phyloP scores from a whole-genome alignment of 1,140 invertebrate species.

The Drosophila pruinosa region DNA sequence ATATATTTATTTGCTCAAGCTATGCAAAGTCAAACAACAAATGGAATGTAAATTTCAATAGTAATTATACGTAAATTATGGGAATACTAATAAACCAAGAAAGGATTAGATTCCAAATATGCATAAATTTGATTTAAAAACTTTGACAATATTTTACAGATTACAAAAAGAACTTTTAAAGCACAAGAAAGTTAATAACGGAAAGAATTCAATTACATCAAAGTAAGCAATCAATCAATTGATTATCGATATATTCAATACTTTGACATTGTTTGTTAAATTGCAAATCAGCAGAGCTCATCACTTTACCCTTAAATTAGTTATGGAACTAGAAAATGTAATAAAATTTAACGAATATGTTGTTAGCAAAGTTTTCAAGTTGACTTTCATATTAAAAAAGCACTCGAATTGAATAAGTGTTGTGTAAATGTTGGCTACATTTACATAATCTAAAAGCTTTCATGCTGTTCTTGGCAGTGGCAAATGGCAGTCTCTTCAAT shows the following conservation, averaged over 20 bases:
- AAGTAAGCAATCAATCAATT: neutral
- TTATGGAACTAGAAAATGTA: neutral
- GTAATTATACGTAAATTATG: neutral
- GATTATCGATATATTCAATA: neutral
- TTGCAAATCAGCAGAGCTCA: neutral
- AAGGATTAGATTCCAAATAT: no score
- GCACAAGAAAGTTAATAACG: no score
- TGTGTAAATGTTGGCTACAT: constrained; percentile 8
- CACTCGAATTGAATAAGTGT: neutral
- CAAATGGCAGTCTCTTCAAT: constrained; percentile 19
- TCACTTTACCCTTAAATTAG: neutral
- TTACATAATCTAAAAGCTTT: constrained; percentile 58
- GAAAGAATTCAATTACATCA: neutral
- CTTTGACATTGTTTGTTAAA: neutral
- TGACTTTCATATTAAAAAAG: neutral
- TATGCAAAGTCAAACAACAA: neutral
- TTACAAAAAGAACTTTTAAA: neutral
- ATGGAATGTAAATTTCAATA: neutral
- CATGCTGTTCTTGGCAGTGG: constrained; percentile 8
- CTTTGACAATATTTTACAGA: no score
- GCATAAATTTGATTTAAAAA: no score
- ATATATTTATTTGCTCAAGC: neutral
- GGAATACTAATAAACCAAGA: no score
- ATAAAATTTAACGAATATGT: no score
- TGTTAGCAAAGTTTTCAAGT: neutral